Conservation (phyloP, 2,888 invertebrate species). For the Globia sparganii region DNA sequence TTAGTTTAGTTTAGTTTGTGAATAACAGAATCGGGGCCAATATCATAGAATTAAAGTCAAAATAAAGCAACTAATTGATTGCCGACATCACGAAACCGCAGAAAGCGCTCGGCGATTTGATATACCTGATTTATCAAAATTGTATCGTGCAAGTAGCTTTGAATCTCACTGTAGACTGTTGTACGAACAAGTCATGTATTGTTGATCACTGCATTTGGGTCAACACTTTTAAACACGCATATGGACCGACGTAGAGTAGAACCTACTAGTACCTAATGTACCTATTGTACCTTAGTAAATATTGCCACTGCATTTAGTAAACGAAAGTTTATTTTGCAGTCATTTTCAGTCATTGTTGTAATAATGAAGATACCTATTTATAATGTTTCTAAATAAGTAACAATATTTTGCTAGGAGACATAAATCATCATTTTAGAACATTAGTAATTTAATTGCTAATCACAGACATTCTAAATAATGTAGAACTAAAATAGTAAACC, state of each 20-base stretch:
- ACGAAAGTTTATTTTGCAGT: conserved; percentile 34
- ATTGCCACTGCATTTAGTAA: conserved; percentile 39
- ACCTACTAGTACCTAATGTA: conserved; percentile 28
- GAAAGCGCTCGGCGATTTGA: conserved; percentile 17
- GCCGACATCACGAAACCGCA: neutral
- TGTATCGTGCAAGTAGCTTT: conserved; percentile 13
- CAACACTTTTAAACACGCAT: conserved; percentile 18
- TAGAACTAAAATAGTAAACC: conserved; percentile 61
- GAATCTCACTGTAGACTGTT: conserved; percentile 35
- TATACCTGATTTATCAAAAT: neutral
- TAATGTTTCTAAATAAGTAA: conserved; percentile 30
- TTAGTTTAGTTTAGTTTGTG: too few species aligned
- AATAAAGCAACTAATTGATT: neutral
- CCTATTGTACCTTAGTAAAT: conserved; percentile 13
- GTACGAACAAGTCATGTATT: conserved; percentile 12
- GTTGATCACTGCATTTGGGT: conserved; percentile 30
- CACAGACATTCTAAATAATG: conserved; percentile 55
- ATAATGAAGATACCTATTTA: conserved; percentile 23
- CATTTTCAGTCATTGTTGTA: conserved; percentile 22
- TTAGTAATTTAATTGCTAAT: conserved; percentile 65
- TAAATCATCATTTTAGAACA: conserved; percentile 38
- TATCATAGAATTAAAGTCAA: conserved; percentile 3
- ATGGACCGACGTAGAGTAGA: conserved; percentile 41
- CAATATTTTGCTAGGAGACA: conserved; percentile 62
- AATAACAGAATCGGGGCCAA: too few species aligned